Evolutionary conservation across 2,888 invertebrate genomes (phyloP).

Genomic region (Drosophila atroscutellata): DNA sequence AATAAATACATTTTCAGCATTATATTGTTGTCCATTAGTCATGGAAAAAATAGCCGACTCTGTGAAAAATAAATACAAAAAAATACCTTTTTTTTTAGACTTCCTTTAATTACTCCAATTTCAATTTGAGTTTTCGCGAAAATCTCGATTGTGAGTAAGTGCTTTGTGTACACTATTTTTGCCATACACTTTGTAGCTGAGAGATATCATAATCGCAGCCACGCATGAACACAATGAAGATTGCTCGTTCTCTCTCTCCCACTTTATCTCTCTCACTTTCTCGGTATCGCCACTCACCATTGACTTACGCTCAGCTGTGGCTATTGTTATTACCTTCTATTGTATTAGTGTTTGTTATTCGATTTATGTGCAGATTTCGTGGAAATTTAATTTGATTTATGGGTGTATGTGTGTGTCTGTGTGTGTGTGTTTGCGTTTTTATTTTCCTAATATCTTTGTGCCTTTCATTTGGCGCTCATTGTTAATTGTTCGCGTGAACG

Average conservation of each 20-base stretch:
- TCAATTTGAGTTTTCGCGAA: constrained; percentile 2
- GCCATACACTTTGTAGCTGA: background rate
- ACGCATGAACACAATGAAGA: constrained; percentile 23
- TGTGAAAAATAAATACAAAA: constrained; percentile 13
- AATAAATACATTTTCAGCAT: constrained; percentile 30
- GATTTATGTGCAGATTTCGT: constrained; percentile 64
- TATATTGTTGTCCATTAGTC: constrained; percentile 34
- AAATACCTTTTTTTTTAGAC: background rate
- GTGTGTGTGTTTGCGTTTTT: constrained; percentile 21
- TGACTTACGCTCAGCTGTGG: constrained; percentile 30
- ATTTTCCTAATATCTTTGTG: constrained; percentile 33
- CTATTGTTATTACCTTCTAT: constrained; percentile 43
- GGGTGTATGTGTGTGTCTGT: constrained; percentile 15
- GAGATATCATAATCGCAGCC: constrained; percentile 20
- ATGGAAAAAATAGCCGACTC: constrained; percentile 37
- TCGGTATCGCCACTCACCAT: background rate
- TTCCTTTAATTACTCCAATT: constrained; percentile 25
- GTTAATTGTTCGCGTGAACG: constrained; percentile 83
- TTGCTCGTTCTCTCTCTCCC: constrained; percentile 13
- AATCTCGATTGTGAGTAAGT: background rate
- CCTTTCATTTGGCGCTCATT: constrained; percentile 55
- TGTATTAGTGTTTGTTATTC: constrained; percentile 57
- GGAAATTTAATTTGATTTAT: constrained; percentile 60
- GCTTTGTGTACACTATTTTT: background rate
- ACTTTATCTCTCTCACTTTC: background rate